Evolutionary conservation across 2,888 invertebrate genomes (phyloP), one percentile per base, ranked within the genome.

Genomic region (Drosophila mercatorum): DNA sequence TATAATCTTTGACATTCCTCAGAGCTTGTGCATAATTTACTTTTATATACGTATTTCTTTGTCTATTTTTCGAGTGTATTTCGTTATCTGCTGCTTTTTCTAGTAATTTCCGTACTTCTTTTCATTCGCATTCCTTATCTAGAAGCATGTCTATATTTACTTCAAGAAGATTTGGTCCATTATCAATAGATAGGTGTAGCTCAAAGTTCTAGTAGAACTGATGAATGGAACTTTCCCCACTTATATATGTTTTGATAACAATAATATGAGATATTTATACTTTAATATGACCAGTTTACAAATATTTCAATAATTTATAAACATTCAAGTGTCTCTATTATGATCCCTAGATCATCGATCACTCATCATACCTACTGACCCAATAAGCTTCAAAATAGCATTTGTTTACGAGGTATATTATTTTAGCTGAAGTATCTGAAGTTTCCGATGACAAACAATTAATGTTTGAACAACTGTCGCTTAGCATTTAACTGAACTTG

Each of bases 391-490:
- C 14, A 22, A 14, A 46, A 68, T 26, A 31, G 1, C n/a, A 58
- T 44, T 60, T 74, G 53, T 51, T 69, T 65, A 59, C 6, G 26
- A 2, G 46, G 31, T 52, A 69, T 59, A 69, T 59, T 43, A 31
- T 49, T 17, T 14, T 11, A 34, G n/a, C 38, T 22, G 1, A 31
- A 12, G 55, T 51, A 11, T 43, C 3, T 14, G 12, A 34, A 36
- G 46, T 56, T 22, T 71, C 31, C 12, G 47, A 36, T 76, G 36
- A 66, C 47, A 70, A 46, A 56, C 52, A 72, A 58, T 51, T 11
- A n/a, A 22, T 60, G 51, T 47, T 61, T 49, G 31, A 41, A 59
- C 63, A 73, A 73, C 58, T 76, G 66, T 57, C 52, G 58, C 22
- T 52, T 46, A 56, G 51, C 26, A 56, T 34, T 64, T 28, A 49